Percentiles rank a stretch among this genome's conserved stretches.
phyloP scores from a whole-genome alignment of 2,797 vertebrate species.

The Notamacropus eugenii region DNA sequence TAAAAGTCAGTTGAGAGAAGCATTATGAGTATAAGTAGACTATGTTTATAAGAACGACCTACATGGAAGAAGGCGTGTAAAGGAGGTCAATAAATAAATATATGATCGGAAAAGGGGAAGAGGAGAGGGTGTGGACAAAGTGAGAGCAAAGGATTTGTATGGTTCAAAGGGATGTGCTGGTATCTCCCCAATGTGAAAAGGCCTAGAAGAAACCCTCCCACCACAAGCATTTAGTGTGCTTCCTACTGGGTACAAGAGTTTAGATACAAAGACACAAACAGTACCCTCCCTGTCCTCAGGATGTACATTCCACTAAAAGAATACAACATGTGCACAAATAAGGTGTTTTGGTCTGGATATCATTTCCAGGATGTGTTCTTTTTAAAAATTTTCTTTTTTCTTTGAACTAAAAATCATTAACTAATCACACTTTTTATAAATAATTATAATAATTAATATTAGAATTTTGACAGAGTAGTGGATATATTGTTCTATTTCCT shows the following conservation, averaged over 20 bases:
- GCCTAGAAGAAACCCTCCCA: neutral
- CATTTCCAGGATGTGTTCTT: neutral
- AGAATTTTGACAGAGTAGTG: neutral
- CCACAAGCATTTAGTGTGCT: neutral
- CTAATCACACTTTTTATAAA: neutral
- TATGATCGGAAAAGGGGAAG: neutral
- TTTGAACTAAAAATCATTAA: neutral
- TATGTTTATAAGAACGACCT: neutral
- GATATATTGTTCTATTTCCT: conserved; percentile 20
- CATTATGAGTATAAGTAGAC: neutral
- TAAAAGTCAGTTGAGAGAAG: neutral
- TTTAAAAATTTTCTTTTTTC: neutral
- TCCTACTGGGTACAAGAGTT: neutral
- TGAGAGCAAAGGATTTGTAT: neutral
- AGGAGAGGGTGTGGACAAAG: neutral
- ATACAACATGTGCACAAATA: neutral
- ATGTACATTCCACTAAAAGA: neutral
- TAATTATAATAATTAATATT: conserved; percentile 15
- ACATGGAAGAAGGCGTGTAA: neutral
- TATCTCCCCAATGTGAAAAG: neutral
- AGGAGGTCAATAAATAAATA: neutral
- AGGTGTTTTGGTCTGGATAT: neutral
- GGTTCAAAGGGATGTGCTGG: neutral
- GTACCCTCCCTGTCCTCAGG: neutral
- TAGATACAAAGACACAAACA: neutral